Base-by-base conservation (phyloP, 1,140 invertebrate genomes). In the Bombyx mandarina region DNA sequence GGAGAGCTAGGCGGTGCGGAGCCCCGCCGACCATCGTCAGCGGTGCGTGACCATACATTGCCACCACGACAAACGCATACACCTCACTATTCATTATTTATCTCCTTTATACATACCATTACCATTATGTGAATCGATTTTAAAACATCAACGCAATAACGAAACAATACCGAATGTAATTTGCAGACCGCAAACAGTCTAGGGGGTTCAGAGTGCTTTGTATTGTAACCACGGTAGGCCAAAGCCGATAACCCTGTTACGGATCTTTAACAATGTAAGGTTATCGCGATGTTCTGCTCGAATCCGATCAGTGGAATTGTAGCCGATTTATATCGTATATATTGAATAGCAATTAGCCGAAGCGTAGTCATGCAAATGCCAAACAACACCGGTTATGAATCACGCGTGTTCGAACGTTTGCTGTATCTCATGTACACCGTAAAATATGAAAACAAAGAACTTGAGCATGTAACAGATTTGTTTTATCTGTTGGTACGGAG, bases 1-100 rank as follows among this genome's bases (percentile, higher is more conserved):
- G 82, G 75, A 75, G 73, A 75, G 80, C 77, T 77, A 80, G 81
- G 77, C 77, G 79, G 79, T 75, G 71, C 57, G 61, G 62, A 55
- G 54, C 56, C 57, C 63, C 69, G 52, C 65, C 60, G 55, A 45
- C 60, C 58, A 56, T 43, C 57, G 45, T 50, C 35, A 50, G 48
- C 49, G 18, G 47, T 52, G 56, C 57, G 45, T 55, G 48, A 63
- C 57, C 62, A 61, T 58, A 61, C 63, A 65, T 61, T 60, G 65
- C 67, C 60, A 66, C 54, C 62, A 57, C 65, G 58, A 68, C 60
- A 65, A 66, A 66, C 61, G 63, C 58, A 73, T 63, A 63, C 71
- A 80, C 77, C 71, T 77, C 76, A 76, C 63, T 72, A 69, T 69
- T 70, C 67, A 73, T 73, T 63, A 68, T 77, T 77, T 66, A 76